Evolutionary conservation across 2,888 invertebrate genomes (phyloP).

Genomic region (Onchidella celtica): DNA sequence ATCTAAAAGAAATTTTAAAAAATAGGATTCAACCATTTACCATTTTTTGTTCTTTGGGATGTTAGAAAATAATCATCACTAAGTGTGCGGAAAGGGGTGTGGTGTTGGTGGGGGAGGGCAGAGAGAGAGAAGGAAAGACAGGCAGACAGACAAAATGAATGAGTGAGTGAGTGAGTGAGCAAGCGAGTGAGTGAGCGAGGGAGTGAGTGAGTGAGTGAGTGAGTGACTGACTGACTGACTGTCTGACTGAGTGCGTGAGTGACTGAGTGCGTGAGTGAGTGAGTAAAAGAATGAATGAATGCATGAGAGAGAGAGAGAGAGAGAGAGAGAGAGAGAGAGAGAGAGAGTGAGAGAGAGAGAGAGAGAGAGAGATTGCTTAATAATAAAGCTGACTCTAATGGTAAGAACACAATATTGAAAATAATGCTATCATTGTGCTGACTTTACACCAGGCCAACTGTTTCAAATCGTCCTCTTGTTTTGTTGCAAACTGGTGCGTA

Average conservation of each 20-base stretch:
- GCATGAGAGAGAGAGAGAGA: slow-evolving; percentile 24
- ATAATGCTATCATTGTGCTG: too few species aligned
- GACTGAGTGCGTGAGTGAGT: slow-evolving; percentile 31
- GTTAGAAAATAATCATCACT: too few species aligned
- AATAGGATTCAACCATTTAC: too few species aligned
- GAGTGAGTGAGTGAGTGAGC: background rate
- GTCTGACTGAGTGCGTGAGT: slow-evolving; percentile 15
- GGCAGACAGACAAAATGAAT: background rate
- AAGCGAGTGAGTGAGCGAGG: background rate
- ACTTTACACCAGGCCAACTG: too few species aligned
- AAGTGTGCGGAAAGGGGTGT: too few species aligned
- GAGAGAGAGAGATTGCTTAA: background rate
- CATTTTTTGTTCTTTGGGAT: too few species aligned
- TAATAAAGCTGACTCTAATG: background rate
- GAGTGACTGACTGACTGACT: background rate
- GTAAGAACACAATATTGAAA: too few species aligned
- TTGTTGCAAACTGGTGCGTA: too few species aligned
- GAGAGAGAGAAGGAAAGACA: too few species aligned
- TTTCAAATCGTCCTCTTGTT: too few species aligned
- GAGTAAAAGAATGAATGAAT: slow-evolving; percentile 9
- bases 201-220: background rate
- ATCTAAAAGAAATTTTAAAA: too few species aligned
- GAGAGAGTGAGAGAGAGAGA: slow-evolving; percentile 36
- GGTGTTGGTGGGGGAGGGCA: too few species aligned
- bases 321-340: slow-evolving; percentile 16